Evolutionary conservation across 2,113 vertebrate genomes (phyloP).

Genomic region (Oostethus manadensis): DNA sequence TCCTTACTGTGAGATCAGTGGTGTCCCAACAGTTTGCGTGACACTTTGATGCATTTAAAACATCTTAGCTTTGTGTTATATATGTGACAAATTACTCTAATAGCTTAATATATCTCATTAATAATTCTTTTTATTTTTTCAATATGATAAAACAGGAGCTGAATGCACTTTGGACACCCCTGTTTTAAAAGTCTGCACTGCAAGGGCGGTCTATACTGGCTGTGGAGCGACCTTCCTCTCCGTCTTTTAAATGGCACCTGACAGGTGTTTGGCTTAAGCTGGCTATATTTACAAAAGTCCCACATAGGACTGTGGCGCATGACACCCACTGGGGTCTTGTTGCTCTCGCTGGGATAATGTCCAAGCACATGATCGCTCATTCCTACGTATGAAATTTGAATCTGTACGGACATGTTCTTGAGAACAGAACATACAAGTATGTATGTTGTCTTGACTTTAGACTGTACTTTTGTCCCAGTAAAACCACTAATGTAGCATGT

Average conservation of each 20-base stretch:
- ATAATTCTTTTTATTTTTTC: too few relatives aligned
- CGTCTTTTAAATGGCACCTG: slow-evolving; percentile 53
- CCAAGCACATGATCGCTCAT: slow-evolving; percentile 1
- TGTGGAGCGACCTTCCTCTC: neutral
- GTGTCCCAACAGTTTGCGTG: too few relatives aligned
- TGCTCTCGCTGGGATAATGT: slow-evolving; percentile 15
- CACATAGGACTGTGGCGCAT: slow-evolving; percentile 10
- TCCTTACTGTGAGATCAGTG: too few relatives aligned
- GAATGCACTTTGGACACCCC: too few relatives aligned
- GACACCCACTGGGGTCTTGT: slow-evolving; percentile 29
- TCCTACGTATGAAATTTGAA: neutral
- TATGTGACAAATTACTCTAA: too few relatives aligned
- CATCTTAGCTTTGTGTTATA: too few relatives aligned
- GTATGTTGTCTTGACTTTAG: neutral
- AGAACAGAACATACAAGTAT: neutral
- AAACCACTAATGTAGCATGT: slow-evolving; percentile 1
- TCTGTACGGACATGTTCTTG: neutral
- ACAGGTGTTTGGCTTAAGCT: slow-evolving; percentile 59
- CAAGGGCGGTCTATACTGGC: neutral
- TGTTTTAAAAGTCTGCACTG: too few relatives aligned
- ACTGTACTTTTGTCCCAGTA: too few relatives aligned
- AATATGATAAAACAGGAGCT: too few relatives aligned
- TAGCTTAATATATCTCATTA: too few relatives aligned
- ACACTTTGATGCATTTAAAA: too few relatives aligned
- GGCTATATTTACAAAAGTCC: slow-evolving; percentile 67